Evolutionary conservation across 2,888 invertebrate genomes (phyloP), one percentile per base, ranked within the genome.

Genomic region (Anaspis maculata): DNA sequence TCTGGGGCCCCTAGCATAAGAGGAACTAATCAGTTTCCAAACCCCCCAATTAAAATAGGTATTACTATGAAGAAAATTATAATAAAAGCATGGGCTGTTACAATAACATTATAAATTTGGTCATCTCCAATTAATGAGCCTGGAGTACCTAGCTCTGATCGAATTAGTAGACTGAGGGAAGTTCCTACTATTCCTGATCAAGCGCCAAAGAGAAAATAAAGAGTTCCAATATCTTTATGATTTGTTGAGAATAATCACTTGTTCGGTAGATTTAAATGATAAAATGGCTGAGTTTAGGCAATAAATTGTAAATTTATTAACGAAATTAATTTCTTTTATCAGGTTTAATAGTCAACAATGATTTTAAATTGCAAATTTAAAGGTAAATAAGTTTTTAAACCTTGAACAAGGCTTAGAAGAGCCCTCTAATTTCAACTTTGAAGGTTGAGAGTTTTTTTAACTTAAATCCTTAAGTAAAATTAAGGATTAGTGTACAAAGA

Each of bases 1-100:
- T 88, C 86, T 2, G 83, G 82, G 0, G 79, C 77, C 42, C 79
- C 80, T 54, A 86, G 50, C 71, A 86, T 82, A 65, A 86, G 49
- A 3, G 85, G 85, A 0, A 85, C 67, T 61, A 87, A 54, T 75
- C 83, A 86, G 65, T 88, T 88, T 41, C 86, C 86, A 71, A 87
- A 87, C 54, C 85, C 84, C 33, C 85, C 85, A 70, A 81, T 78
- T 74, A 80, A 74, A 68, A 79, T 74, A 4, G 78, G 77, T 69
- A 79, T 78, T 27, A 78, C 75, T 45, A 50, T 50, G 39, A 51
- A 39, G 67, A 85, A 85, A 77, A 84, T 83, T 77, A 86, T 86
- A 59, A 85, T 68, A 66, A 86, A 81, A 32, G 83, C 85, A 71
- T 86, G 84, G 5, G 79, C 76, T 16, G 84, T 86, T 1, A 86